Evolutionary conservation across 2,113 vertebrate species (phyloP), one percentile per base, ranked within the genome.

Genomic region (Amphiprion ocellaris): DNA sequence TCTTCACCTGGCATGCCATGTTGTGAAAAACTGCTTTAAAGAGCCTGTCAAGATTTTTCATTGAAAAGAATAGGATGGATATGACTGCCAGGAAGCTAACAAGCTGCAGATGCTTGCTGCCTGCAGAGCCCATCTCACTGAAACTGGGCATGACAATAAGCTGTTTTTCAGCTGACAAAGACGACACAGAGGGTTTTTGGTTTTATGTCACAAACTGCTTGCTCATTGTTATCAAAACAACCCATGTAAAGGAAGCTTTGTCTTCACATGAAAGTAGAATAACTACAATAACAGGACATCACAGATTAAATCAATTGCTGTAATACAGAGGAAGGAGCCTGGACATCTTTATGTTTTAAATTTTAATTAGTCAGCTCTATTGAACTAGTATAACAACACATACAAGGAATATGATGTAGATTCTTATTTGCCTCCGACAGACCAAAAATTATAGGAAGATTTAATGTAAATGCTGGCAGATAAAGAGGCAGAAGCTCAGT

Each of bases 71-170:
- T 37, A n/a, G 46, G 33, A 53, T 60, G 28, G 19, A 28, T 69
- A 33, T 10, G 15, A 28, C 58, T 75, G 67, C 60, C 17, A 60
- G 41, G 2, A n/a, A 59, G 21, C 14, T 41, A 65, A 70, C 60
- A 71, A 47, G 52, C 30, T n/a, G 11, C 17, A 62, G 5, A 30
- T 11, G 11, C 16, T 49, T 19, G 5, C 58, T 73, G 69, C 23
- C 12, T 70, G 49, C 44, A 30, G 14, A 67, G 47, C 5, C 41
- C n/a, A 66, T 70, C 70, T 61, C 44, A 74, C 67, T 62, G 16
- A 70, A 62, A 66, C 24, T 56, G 39, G 23, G 16, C 30, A 46
- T 56, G 33, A 49, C 52, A 66, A 74, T 56, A 54, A 59, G 52
- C 52, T 46, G 41, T 74, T 74, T 58, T 33, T 63, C 0, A n/a